Evolutionary conservation across 2,888 invertebrate species (phyloP), one percentile per base, ranked within the genome.

Genomic region (Drosophila ustulata): DNA sequence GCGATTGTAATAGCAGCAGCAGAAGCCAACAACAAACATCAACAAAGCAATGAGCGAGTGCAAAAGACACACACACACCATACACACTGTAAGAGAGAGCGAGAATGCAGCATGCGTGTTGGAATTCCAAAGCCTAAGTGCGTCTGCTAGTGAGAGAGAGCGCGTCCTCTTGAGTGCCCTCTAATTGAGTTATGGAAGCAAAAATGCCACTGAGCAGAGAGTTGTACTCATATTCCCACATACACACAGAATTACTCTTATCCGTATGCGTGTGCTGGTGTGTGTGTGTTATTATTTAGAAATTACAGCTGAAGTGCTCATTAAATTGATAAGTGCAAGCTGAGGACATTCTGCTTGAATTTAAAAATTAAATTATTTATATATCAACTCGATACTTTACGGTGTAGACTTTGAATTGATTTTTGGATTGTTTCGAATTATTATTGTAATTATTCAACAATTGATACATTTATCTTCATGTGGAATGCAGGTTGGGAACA

Each of bases 1-100:
- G 57, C 70, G 78, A 76, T 78, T 73, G 70, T 62, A 70, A 66
- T 69, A 58, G 68, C 59, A 50, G 52, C 11, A 34, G 34, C 11
- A 34, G 34, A 11, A 34, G 11, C 52, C 49, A 74, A 25, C 57
- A 65, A 46, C 45, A 43, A 73, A 39, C 47, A 56, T 53, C 53
- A 67, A 56, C 41, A 43, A 18, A 50, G 7, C 18, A 45, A 26
- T 26, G 30, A 49, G 47, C 49, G 28, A 28, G 34, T 28, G 50
- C 57, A 37, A 52, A 49, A 30, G 8, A 28, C 39, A 39, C 9
- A 39, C 11, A 25, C 6, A 13, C 2, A 13, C 3, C 7, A 30
- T 2, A 49, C 32, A 43, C 4, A 25, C 11, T 30, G 55, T 47
- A 51, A 28, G 41, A 50, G 53, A 66, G 58, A 30, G 51, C 34